These are phyloP conservation scores for Platichthys flesus DNA, from an alignment of 2,113 vertebrate species.

Conservation along the genomic window DNA sequence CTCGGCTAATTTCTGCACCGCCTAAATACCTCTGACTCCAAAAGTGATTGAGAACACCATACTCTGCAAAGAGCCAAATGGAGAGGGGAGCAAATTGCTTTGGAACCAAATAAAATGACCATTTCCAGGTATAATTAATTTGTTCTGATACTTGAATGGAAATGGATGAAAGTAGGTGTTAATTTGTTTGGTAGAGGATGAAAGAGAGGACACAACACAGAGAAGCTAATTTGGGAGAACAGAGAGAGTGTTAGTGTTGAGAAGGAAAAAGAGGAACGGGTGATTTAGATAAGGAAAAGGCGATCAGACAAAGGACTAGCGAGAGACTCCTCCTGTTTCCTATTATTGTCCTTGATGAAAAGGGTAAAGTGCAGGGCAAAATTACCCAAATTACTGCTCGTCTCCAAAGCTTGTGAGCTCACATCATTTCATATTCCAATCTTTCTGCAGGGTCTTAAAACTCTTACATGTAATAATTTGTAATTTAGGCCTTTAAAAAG, in stretches of 20 bases:
- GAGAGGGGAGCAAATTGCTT: slow-evolving; percentile 11
- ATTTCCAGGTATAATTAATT: slow-evolving; percentile 1
- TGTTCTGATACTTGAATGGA: neutral
- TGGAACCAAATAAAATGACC: neutral
- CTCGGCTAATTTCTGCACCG: slow-evolving; percentile 20
- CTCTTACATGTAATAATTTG: too few relatives aligned
- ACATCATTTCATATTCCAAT: neutral
- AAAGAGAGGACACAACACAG: slow-evolving; percentile 7
- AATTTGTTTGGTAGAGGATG: slow-evolving; percentile 5
- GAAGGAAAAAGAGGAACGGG: neutral
- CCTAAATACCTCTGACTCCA: slow-evolving; percentile 12
- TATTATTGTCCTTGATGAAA: slow-evolving; percentile 70
- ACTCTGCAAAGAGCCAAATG: slow-evolving; percentile 18
- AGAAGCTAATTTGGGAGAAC: slow-evolving; percentile 10
- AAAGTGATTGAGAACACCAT: slow-evolving; percentile 22
- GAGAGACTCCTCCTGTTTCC: slow-evolving; percentile 51
- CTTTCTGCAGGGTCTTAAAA: too few relatives aligned
- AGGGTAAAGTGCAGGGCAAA: slow-evolving; percentile 34
- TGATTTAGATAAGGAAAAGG: slow-evolving; percentile 1
- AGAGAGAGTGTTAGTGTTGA: neutral
- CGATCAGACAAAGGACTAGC: slow-evolving; percentile 42
- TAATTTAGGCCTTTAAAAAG: too few relatives aligned
- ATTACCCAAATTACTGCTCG: slow-evolving; percentile 64
- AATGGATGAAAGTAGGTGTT: neutral
- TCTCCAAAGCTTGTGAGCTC: slow-evolving; percentile 37